Conservation (phyloP, 2,797 vertebrate genomes). For the Gymnoscopelus braueri region DNA sequence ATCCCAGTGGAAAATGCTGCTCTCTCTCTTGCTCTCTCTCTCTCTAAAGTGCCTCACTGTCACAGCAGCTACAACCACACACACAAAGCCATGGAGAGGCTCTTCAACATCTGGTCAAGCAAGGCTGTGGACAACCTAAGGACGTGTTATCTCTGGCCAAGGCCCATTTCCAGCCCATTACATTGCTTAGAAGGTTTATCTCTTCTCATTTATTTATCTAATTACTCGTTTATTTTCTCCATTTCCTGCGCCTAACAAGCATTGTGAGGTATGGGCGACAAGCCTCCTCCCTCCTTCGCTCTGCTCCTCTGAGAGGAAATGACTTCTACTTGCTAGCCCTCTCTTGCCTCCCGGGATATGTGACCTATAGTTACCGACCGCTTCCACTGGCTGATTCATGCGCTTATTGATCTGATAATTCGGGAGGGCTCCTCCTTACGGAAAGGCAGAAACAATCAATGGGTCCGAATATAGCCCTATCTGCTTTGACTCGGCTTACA, state of each 20-base stretch:
- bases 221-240: conserved; percentile 63
- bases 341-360: conserved; percentile 30
- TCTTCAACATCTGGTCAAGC: conserved; percentile 37
- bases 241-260: conserved; percentile 58
- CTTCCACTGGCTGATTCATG: conserved; percentile 51
- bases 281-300: conserved; percentile 57
- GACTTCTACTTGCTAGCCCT: conserved; percentile 7
- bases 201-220: conserved; percentile 64
- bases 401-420: conserved; percentile 62
- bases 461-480: conserved; percentile 61
- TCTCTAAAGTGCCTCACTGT: conserved; percentile 19
- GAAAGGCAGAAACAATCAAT: conserved; percentile 60
- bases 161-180: conserved; percentile 60
- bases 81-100: background rate
- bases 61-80: conserved; percentile 4
- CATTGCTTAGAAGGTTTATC: conserved; percentile 53
- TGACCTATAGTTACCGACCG: conserved; percentile 47
- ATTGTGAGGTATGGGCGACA: conserved; percentile 41
- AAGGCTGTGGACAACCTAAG: conserved; percentile 19
- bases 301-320: conserved; percentile 55
- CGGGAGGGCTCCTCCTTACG: conserved; percentile 51
- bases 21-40: conserved; percentile 14
- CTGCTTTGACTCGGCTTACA: conserved; percentile 58
- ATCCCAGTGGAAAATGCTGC: conserved; percentile 35
- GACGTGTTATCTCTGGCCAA: conserved; percentile 53